Evolutionary conservation across 53 echinoderm and acorn worm species (phyloP).

Genomic region (Patiria pectinifera): DNA sequence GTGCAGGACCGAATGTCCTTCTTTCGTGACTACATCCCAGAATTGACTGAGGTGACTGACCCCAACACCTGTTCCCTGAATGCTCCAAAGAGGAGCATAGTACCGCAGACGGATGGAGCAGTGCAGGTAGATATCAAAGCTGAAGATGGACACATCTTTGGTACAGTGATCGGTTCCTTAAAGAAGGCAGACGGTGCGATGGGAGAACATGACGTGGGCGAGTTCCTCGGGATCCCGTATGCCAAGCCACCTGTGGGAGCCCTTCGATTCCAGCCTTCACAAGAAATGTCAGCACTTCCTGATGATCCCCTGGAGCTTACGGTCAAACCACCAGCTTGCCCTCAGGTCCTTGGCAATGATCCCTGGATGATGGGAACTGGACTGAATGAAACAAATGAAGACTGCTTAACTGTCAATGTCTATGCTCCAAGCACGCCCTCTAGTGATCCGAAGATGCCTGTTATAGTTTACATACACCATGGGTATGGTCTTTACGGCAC

Average conservation of each 20-base stretch:
- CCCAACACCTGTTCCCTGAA: conserved; percentile 26
- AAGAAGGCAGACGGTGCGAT: conserved; percentile 28
- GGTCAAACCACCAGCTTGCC: conserved; percentile 39
- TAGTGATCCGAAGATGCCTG: conserved; percentile 32
- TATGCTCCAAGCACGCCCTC: conserved; percentile 52
- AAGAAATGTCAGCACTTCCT: conserved; percentile 40
- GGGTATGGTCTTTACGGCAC: conserved; percentile 34
- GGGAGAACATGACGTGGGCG: conserved; percentile 33
- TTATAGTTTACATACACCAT: conserved; percentile 71
- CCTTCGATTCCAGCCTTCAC: conserved; percentile 64
- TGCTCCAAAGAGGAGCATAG: background rate
- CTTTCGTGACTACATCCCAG: conserved; percentile 64
- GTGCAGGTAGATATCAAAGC: background rate
- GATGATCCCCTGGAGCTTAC: conserved; percentile 29
- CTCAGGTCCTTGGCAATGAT: conserved; percentile 9
- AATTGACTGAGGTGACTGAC: background rate
- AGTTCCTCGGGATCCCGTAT: conserved; percentile 80
- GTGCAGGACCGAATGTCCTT: conserved; percentile 24
- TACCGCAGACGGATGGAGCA: background rate
- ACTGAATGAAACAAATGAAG: conserved; percentile 44
- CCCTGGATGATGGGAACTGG: conserved; percentile 17
- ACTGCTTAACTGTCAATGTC: conserved; percentile 76
- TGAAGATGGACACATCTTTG: background rate
- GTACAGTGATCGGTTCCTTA: conserved; percentile 1
- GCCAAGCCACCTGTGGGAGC: conserved; percentile 68